Conservation (phyloP, 2,113 vertebrate species). For the Oriolus oriolus region DNA sequence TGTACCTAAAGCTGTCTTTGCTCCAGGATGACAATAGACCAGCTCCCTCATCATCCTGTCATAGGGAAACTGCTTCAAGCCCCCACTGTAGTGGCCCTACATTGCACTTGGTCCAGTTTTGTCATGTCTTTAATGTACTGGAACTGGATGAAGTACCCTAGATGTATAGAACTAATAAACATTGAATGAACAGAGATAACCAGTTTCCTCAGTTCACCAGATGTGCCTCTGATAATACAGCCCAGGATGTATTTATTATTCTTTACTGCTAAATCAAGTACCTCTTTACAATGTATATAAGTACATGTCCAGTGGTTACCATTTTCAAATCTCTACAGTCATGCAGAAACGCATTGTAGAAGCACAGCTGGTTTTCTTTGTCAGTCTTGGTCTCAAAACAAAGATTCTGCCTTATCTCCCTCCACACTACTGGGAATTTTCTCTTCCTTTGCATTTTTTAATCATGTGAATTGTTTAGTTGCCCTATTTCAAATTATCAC, state of each 20-base stretch:
- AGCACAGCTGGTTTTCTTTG: not conserved
- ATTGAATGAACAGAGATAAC: not conserved
- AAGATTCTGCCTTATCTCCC: not conserved
- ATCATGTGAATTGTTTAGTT: not conserved
- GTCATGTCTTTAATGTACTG: not conserved
- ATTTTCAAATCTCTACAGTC: not conserved
- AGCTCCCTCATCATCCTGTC: not conserved
- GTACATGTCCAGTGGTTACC: not conserved
- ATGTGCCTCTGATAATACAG: not conserved
- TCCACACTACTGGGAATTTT: not conserved
- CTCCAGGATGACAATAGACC: not conserved
- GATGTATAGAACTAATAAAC: accelerated
- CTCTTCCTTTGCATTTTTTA: not conserved
- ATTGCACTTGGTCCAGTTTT: not conserved
- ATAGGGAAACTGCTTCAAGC: not conserved
- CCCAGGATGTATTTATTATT: not conserved
- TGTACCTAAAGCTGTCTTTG: not conserved
- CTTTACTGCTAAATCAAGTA: not conserved
- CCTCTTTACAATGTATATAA: not conserved
- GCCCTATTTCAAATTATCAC: not conserved
- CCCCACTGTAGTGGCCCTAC: not conserved
- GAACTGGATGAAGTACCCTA: not conserved
- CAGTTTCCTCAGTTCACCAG: not conserved
- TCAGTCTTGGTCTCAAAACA: not conserved
- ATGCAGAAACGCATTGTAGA: not conserved